Percentiles rank a stretch among this genome's conserved stretches.
These are phyloP conservation scores for Scleropages formosus DNA, from an alignment of 2,797 vertebrate genomes.

Conservation along the genomic window DNA sequence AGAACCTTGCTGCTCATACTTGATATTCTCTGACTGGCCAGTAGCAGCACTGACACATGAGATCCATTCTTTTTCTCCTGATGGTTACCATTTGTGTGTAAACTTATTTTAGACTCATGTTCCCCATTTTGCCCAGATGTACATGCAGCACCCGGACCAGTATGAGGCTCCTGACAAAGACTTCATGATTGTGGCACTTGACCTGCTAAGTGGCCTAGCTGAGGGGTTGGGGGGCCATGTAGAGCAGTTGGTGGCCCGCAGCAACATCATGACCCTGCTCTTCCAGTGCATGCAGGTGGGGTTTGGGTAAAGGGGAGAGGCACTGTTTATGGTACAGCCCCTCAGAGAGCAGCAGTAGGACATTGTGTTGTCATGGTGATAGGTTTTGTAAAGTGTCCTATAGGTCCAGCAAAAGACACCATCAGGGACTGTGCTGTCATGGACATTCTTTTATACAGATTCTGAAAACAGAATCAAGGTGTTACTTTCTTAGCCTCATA, in stretches of 20 bases:
- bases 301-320: neutral
- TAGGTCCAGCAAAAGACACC: too few relatives aligned
- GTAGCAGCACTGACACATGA: too few relatives aligned
- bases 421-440: neutral
- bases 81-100: neutral
- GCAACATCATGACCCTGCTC: slow-evolving; percentile 90
- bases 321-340: too few relatives aligned
- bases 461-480: too few relatives aligned
- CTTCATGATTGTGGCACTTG: slow-evolving; percentile 94
- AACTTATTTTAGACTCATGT: too few relatives aligned
- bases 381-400: too few relatives aligned
- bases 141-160: slow-evolving; percentile 89
- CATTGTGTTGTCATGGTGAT: neutral
- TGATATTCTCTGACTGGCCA: neutral
- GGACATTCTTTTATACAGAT: neutral
- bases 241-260: slow-evolving; percentile 85
- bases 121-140: slow-evolving; percentile 71
- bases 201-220: slow-evolving; percentile 86
- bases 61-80: neutral
- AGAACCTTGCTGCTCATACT: neutral
- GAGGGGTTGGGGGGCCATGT: slow-evolving; percentile 86
- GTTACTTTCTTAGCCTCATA: too few relatives aligned
- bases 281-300: slow-evolving; percentile 94
- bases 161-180: slow-evolving; percentile 93
- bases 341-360: too few relatives aligned